Base-by-base conservation (phyloP, 2,888 invertebrate genomes). In the Papilio gigon region DNA sequence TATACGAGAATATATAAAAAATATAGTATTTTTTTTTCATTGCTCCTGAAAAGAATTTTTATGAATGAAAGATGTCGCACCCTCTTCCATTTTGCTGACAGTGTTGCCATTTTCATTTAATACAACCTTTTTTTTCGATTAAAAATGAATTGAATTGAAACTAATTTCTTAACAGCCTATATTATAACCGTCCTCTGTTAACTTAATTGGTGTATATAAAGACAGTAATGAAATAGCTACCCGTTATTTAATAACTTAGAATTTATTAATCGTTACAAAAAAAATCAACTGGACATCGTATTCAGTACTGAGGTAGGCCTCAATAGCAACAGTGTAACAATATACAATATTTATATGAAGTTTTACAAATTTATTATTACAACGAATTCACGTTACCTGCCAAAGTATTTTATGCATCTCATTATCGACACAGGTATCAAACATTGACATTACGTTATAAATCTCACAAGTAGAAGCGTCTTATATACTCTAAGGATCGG, bases 401-500 rank as follows among this genome's bases (percentile, higher is more conserved):
- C 53, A 53, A 30, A 8, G n/a, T 30, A 30, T 53, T 17, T 53
- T n/a, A 53, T 30, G 53, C 30, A 30, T 53, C 3, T 53, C n/a
- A n/a, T 53, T 53, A 53, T 9, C 8, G 30, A 53, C 17, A 53
- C 30, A 53, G 25, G 14, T 12, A 30, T 53, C 53, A 53, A 53
- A n/a, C n/a, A 25, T 14, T 14, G 50, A 50, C 1, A 25, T n/a
- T n/a, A n/a, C 37, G 4, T 37, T 12, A 37, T 37, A 14, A 37
- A 37, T 37, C 14, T 14, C 14, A 14, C 3, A 14, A 14, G 12
- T 37, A 14, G 40, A 2, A 40, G 40, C 4, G 17, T 6, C 42
- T 20, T 42, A 17, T 17, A 12, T 20, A 42, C 20, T n/a, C 20
- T 12, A n/a, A n/a, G n/a, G n/a, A n/a, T n/a, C n/a, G n/a, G n/a